These are phyloP conservation scores for Ganaspis sp. DNA, from an alignment of 1,140 invertebrate genomes.

Conservation along the genomic window DNA sequence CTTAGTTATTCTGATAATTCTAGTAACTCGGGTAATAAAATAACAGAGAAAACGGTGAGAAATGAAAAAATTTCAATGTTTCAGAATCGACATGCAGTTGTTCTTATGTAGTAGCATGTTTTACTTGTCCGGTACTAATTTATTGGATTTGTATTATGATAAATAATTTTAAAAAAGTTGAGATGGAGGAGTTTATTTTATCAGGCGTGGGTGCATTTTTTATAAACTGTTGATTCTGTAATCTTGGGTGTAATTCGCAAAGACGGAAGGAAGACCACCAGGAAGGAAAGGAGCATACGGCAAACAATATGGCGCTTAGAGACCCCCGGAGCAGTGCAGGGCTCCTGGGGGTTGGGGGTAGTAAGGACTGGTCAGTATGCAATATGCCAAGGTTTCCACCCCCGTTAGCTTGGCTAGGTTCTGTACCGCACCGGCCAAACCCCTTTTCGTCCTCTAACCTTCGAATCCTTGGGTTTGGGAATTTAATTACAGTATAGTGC, in stretches of 20 bases:
- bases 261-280: conserved; percentile 42
- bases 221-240: not conserved
- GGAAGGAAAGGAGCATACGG: conserved; percentile 69
- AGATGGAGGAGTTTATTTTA: no score
- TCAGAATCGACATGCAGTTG: no score
- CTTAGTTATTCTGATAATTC: no score
- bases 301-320: conserved; percentile 71
- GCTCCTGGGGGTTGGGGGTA: conserved; percentile 33
- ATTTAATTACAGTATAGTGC: conserved; percentile 77
- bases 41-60: no score
- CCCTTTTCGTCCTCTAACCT: conserved; percentile 58
- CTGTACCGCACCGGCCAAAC: conserved; percentile 48
- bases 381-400: conserved; percentile 73
- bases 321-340: conserved; percentile 41
- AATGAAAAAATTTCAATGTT: no score
- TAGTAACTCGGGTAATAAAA: no score
- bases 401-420: conserved; percentile 43
- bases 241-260: conserved; percentile 19
- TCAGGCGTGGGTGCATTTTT: no score
- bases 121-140: no score
- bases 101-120: no score
- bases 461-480: conserved; percentile 75
- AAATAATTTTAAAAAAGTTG: no score
- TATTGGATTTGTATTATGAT: no score
- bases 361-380: conserved; percentile 72